phyloP scores from a whole-genome alignment of 1,140 invertebrate genomes.

The Drosophila tristis region DNA sequence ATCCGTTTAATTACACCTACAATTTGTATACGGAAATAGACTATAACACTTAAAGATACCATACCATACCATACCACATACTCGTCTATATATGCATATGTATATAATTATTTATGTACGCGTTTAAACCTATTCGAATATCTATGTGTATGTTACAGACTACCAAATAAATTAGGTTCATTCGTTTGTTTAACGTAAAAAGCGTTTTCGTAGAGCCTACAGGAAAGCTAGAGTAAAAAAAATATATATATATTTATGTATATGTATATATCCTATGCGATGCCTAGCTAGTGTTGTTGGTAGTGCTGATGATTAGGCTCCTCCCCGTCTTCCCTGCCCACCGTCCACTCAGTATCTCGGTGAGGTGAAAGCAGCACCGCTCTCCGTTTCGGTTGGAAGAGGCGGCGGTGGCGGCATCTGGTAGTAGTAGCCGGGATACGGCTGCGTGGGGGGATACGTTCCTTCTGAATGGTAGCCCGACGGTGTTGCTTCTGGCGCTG shows the following conservation, averaged over 20 bases:
- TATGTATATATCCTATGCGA: conserved; percentile 41
- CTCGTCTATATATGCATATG: conserved; percentile 12
- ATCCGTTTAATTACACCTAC: conserved; percentile 64
- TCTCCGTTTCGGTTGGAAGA: conserved; percentile 17
- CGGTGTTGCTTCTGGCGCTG: conserved; percentile 16
- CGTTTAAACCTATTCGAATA: conserved; percentile 12
- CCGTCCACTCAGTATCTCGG: conserved; percentile 46
- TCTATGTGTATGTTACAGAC: conserved; percentile 61
- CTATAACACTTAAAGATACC: conserved; percentile 73
- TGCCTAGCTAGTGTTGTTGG: conserved; percentile 58
- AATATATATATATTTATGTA: conserved; percentile 38
- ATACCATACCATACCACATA: conserved; percentile 34
- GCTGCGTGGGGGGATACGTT: conserved; percentile 25
- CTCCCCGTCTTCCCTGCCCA: neutral
- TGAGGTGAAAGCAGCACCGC: conserved; percentile 37
- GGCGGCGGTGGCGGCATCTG: conserved; percentile 37
- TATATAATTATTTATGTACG: conserved; percentile 9
- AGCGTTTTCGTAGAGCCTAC: conserved; percentile 56
- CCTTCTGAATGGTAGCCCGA: conserved; percentile 15
- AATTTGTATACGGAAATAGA: conserved; percentile 67
- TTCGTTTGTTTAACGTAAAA: conserved; percentile 70
- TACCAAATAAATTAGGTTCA: conserved; percentile 75
- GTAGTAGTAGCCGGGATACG: conserved; percentile 50
- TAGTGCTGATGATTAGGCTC: conserved; percentile 46
- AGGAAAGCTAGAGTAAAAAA: conserved; percentile 42